Base-by-base conservation (phyloP, 2,888 invertebrate genomes). In the Lasius platythorax region DNA sequence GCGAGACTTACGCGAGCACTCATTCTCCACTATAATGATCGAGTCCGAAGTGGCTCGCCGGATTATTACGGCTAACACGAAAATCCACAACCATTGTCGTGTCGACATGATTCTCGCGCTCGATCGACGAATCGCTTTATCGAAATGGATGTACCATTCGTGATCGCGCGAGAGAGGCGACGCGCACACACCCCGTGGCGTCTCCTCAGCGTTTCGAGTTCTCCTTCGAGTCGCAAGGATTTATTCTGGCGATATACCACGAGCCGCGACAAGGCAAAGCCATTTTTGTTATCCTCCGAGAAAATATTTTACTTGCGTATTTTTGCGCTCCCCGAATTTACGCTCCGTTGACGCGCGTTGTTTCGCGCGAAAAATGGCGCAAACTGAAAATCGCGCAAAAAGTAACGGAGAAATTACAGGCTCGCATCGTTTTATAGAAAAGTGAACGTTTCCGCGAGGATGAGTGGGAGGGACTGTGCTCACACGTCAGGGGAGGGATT, bases 401-500 rank as follows among this genome's bases (percentile, higher is more conserved):
- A 91, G 90, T 91, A 91, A 87, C 90, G 86, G 88, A 89, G 90
- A 92, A 91, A 93, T 91, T 91, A 83, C 82, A 73, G 85, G 82
- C 70, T 88, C 91, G 84, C 90, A 89, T 89, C 91, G 91, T 93
- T 94, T 94, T 94, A 93, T 94, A 94, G 92, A 93, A 93, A 92
- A 94, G 93, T 92, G 94, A 93, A 92, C 90, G 93, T 93, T 94
- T 92, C 88, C 78, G 90, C 81, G 89, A 81, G 89, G 87, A 91
- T 90, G 23, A 93, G 94, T 93, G 93, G 94, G 93, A 93, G 92
- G 89, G 76, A 72, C 84, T 83, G 43, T 5, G 72, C 87, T 87
- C 83, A 72, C 85, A 78, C 74, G 78, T 87, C 56, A 84, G 82
- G 87, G 89, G 88, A 90, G 91, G 92, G 89, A 86, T 85, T 66